These are phyloP conservation scores for Lordiphosa stackelbergi DNA, from an alignment of 1,140 invertebrate species.

Conservation along the genomic window DNA sequence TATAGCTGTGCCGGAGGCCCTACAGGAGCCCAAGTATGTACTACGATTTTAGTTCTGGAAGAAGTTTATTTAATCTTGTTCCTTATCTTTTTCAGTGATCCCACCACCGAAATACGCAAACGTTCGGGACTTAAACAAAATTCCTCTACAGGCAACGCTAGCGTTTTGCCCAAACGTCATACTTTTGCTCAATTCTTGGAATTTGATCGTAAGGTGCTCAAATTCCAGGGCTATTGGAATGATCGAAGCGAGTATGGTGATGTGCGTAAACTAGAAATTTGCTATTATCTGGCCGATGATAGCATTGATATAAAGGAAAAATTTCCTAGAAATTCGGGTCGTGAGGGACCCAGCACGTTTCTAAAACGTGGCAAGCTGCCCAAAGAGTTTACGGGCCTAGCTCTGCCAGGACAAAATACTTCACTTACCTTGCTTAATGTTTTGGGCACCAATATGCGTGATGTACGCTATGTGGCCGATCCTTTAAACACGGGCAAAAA, in stretches of 20 bases:
- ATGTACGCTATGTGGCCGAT: constrained; percentile 82
- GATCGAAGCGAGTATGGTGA: constrained; percentile 86
- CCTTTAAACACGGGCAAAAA: constrained; percentile 79
- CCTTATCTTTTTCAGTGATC: constrained; percentile 74
- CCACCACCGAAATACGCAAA: constrained; percentile 78
- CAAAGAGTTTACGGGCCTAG: constrained; percentile 80
- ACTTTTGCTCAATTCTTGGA: constrained; percentile 85
- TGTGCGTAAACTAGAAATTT: constrained; percentile 85
- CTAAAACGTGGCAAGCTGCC: constrained; percentile 87
- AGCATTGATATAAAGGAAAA: constrained; percentile 92
- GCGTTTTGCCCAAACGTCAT: constrained; percentile 54
- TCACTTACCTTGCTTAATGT: constrained; percentile 85
- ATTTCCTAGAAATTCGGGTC: constrained; percentile 83
- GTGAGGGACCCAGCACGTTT: constrained; percentile 84
- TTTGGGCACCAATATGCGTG: constrained; percentile 80
- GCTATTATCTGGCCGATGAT: constrained; percentile 92
- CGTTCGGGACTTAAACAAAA: constrained; percentile 59
- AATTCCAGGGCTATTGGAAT: constrained; percentile 95
- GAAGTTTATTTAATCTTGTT: no score
- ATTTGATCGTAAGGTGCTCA: constrained; percentile 86
- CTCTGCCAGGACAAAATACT: constrained; percentile 81
- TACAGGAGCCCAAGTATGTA: constrained; percentile 57
- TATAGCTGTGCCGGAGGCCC: constrained; percentile 86
- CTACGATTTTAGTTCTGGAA: no score
- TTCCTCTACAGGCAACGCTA: background rate